Evolutionary conservation across 1,140 invertebrate genomes (phyloP).

Genomic region (Drosophila navojoa): DNA sequence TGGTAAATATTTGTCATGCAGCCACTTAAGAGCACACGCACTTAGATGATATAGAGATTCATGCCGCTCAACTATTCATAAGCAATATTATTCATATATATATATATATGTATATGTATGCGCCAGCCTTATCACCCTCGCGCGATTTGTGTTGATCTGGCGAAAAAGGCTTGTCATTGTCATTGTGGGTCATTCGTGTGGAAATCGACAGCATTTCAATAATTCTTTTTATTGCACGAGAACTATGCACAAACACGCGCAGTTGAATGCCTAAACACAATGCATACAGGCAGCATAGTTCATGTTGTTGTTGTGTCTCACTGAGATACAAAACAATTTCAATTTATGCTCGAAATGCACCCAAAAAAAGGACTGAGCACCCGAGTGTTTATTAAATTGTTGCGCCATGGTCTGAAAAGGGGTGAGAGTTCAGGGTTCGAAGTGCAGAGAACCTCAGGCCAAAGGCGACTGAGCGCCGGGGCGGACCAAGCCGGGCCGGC

Average conservation of each 20-base stretch:
- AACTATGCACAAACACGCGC: conserved; percentile 56
- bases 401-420: conserved; percentile 49
- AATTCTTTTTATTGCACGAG: conserved; percentile 59
- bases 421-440: conserved; percentile 35
- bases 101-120: too few species aligned
- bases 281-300: conserved; percentile 29
- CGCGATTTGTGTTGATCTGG: conserved; percentile 51
- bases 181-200: conserved; percentile 55
- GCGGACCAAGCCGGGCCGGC: neutral
- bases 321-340: conserved; percentile 64
- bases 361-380: conserved; percentile 63
- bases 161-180: conserved; percentile 28
- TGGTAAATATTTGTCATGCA: conserved; percentile 15
- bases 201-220: conserved; percentile 70
- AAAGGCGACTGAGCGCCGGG: conserved; percentile 14
- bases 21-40: conserved; percentile 6
- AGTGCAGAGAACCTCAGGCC: conserved; percentile 5
- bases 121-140: conserved; percentile 36
- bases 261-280: conserved; percentile 54
- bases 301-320: conserved; percentile 30
- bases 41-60: neutral
- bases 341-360: conserved; percentile 67
- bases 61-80: conserved; percentile 32
- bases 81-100: conserved; percentile 44
- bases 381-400: conserved; percentile 74